Base-by-base conservation (phyloP, 2,888 invertebrate genomes). In the Mythimna lalbum region DNA sequence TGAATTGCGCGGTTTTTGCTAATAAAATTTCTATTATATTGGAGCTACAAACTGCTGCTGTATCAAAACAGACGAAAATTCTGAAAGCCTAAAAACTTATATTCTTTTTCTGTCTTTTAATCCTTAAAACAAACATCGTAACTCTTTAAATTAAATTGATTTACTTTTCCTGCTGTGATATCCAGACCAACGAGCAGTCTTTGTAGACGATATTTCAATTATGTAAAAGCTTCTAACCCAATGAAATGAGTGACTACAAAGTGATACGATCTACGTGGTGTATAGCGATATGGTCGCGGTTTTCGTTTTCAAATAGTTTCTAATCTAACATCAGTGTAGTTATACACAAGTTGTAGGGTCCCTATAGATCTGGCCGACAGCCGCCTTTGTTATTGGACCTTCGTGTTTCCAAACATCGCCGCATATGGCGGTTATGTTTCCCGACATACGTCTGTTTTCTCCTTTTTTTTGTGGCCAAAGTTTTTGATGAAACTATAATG, bases 171-270 rank as follows among this genome's bases (percentile, higher is more conserved):
- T 75, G 50, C 63, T 66, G 63, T 72, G 43, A 53, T 74, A 70
- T 62, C 49, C 60, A 55, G 55, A 31, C 53, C 63, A 61, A 50
- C 65, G 68, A 80, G 27, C 50, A 63, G 69, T 68, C 72, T 82
- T 78, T 76, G 70, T 63, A 68, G 68, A 77, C 68, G 68, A 75
- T 73, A 83, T 83, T 82, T 84, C 69, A 83, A 82, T 84, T 84
- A 80, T 83, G 73, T 82, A 75, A 84, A 83, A 83, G 84, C 82
- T 74, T 78, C 81, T 78, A 82, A 76, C 70, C 69, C 69, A 80
- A 77, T 84, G 76, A 83, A 83, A 84, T 76, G 76, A 79, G 76
- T 75, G 84, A 82, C 71, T 82, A 76, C 84, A 79, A 76, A 83
- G 84, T 84, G 79, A 83, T 82, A 83, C 70, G 70, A 82, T 84